Base-by-base conservation (phyloP, 2,797 vertebrate genomes). In the Cyclura pinguis region DNA sequence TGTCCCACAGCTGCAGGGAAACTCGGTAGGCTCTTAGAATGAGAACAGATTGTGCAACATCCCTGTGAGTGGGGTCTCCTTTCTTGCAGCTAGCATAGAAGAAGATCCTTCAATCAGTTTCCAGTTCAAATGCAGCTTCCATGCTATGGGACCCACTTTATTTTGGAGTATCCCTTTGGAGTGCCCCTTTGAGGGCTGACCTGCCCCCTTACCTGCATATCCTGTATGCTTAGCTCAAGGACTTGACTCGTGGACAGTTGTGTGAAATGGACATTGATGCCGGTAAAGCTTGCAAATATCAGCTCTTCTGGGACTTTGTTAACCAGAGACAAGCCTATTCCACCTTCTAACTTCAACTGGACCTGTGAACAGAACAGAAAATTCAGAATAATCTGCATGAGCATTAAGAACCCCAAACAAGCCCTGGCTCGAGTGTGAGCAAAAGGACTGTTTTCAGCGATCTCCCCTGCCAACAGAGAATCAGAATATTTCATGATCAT, bases 291-390 rank as follows among this genome's bases (percentile, higher is more conserved):
- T 2, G 97, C 96, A 92, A 99, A 99, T 67, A 99, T 96, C 0
- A 99, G 97, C 96, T 99, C 99, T 96, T 99, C 99, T 1, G 99
- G 98, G 89, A 98, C 95, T 96, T 99, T 99, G 96, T 99, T 99
- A 89, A 99, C 98, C 94, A 99, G 96, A 88, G 99, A 99, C 86
- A 99, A 95, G 0, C 99, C 99, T 73, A 99, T 95, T 80, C 99
- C 99, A 38, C 98, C 98, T 94, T 99, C 98, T 91, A 99, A 91
- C 92, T 97, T 99, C 93, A 99, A 97, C 92, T 98, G 88, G 55
- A 99, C 98, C 99, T 99, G 94, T 83, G 93, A 89, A 92, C 6
- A 57, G 89, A 93, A 92, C 85, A 91, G 92, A 73, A 87, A 8
- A 12, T n/a, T 50, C 18, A 80, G 5, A 29, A 8, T 42, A 2